Conservation (phyloP, 2,113 vertebrate species). For the Menidia beryllina region DNA sequence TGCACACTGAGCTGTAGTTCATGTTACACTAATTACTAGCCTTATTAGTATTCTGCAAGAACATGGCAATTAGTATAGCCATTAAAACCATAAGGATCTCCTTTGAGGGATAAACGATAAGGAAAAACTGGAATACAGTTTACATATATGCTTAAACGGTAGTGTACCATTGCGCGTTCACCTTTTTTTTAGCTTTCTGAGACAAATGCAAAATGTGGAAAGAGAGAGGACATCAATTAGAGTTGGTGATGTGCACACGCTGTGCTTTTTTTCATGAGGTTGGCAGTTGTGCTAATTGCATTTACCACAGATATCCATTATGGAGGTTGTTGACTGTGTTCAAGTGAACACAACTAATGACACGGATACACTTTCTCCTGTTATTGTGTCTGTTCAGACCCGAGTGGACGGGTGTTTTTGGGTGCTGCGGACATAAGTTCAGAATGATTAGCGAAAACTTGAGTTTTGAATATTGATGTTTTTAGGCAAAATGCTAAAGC, state of each 20-base stretch:
- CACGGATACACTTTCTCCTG: not conserved
- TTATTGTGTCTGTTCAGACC: not conserved
- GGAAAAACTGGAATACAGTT: constrained; percentile 37
- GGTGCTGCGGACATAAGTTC: constrained; percentile 20
- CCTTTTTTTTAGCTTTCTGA: constrained; percentile 44
- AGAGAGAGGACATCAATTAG: constrained; percentile 54
- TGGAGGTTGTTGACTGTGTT: constrained; percentile 2
- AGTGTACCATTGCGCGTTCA: not conserved
- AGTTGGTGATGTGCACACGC: constrained; percentile 24
- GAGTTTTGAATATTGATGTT: constrained; percentile 57
- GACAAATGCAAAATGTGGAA: constrained; percentile 50
- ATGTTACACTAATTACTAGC: constrained; percentile 59
- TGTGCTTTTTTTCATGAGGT: constrained; percentile 53
- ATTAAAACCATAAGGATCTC: constrained; percentile 60
- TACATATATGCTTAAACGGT: constrained; percentile 43
- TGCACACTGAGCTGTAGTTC: constrained; percentile 53
- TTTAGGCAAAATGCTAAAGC: constrained; percentile 33
- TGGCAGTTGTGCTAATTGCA: constrained; percentile 60
- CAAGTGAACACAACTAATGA: constrained; percentile 14
- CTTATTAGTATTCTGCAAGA: constrained; percentile 72
- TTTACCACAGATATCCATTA: constrained; percentile 26
- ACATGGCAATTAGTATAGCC: constrained; percentile 63
- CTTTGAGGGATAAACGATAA: constrained; percentile 25
- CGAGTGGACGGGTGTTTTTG: constrained; percentile 2
- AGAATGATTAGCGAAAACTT: constrained; percentile 22